Conservation (phyloP, 2,797 vertebrate species). For the Amniataba percoides region DNA sequence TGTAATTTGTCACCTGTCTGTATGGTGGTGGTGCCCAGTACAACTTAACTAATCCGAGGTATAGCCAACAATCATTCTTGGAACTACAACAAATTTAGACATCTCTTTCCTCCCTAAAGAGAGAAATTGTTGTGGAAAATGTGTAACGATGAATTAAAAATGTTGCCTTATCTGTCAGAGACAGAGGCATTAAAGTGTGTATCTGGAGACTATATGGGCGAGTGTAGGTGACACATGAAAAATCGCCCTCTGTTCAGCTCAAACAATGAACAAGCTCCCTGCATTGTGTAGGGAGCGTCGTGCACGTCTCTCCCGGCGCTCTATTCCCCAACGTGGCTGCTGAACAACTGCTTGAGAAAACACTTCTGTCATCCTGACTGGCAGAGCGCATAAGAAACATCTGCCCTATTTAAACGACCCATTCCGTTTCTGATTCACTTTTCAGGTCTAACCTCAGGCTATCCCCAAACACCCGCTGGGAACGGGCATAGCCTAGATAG, state of each 20-base stretch:
- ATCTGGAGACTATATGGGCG: not conserved
- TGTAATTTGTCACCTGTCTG: too few relatives aligned
- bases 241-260: constrained; percentile 2
- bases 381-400: constrained; percentile 23
- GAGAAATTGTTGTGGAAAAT: not conserved
- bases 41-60: not conserved
- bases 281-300: not conserved
- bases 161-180: not conserved
- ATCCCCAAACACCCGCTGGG: constrained; percentile 60
- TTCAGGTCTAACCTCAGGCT: constrained; percentile 64
- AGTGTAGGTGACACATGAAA: constrained; percentile 22
- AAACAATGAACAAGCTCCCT: constrained; percentile 31
- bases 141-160: not conserved
- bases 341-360: constrained; percentile 34
- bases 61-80: not conserved
- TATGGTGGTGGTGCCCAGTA: not conserved
- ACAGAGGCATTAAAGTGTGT: not conserved
- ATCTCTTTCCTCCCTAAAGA: not conserved
- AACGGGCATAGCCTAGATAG: constrained; percentile 61
- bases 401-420: constrained; percentile 64
- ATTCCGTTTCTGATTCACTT: constrained; percentile 54
- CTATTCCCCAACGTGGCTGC: constrained; percentile 14
- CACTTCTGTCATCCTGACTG: constrained; percentile 10
- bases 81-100: too few relatives aligned
- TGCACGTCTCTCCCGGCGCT: not conserved